Evolutionary conservation across 2,888 invertebrate species (phyloP).

Genomic region (Drosophila mimetica): DNA sequence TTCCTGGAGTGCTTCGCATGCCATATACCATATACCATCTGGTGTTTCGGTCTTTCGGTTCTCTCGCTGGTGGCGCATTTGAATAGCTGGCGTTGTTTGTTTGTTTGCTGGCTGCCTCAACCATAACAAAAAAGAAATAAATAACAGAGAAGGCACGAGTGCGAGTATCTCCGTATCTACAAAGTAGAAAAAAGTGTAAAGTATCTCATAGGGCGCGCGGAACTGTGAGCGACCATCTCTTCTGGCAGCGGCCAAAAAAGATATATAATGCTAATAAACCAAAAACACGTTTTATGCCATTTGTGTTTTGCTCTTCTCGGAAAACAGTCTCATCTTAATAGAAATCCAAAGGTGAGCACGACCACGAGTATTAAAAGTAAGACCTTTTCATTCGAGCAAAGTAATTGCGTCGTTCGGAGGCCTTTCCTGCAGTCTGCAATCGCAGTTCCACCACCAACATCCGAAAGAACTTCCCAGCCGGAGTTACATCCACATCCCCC

Average conservation of each 20-base stretch:
- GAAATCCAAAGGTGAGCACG: conserved; percentile 32
- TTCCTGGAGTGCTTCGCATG: conserved; percentile 3
- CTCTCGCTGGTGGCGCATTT: conserved; percentile 18
- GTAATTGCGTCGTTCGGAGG: conserved; percentile 21
- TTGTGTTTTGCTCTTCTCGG: conserved; percentile 23
- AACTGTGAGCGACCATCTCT: no score
- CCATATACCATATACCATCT: conserved; percentile 5
- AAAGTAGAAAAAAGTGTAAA: not conserved
- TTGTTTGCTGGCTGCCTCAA: conserved; percentile 32
- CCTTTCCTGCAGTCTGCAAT: not conserved
- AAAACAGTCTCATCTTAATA: conserved; percentile 22
- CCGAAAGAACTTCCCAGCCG: conserved; percentile 16
- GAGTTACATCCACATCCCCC: not conserved
- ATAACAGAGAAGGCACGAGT: conserved; percentile 18
- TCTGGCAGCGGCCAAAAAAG: conserved; percentile 33
- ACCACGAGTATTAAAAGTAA: not conserved
- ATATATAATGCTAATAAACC: conserved; percentile 37
- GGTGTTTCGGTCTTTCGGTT: not conserved
- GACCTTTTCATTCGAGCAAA: not conserved
- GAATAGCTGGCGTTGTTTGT: conserved; percentile 27
- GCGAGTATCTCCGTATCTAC: conserved; percentile 8
- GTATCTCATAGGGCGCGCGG: no score
- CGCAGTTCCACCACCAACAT: not conserved
- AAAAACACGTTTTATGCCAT: conserved; percentile 41
- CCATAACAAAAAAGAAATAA: conserved; percentile 9